Evolutionary conservation across 2,797 vertebrate genomes (phyloP).

Genomic region (Channa striata): DNA sequence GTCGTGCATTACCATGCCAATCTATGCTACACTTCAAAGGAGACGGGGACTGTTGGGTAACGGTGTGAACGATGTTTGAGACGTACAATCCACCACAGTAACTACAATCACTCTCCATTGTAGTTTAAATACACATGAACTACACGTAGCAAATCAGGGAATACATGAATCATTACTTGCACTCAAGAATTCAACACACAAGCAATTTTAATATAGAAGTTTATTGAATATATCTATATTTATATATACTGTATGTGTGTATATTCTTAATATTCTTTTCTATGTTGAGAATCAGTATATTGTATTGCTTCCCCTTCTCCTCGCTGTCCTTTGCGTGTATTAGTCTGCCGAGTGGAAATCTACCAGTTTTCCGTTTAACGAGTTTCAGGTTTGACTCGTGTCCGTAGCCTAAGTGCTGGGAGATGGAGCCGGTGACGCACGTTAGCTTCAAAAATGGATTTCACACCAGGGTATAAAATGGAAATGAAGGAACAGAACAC

Average conservation of each 20-base stretch:
- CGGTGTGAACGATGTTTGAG: background rate
- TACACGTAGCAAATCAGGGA: background rate
- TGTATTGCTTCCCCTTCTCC: conserved; percentile 81
- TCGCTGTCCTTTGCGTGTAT: conserved; percentile 52
- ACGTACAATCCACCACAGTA: background rate
- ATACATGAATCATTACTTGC: background rate
- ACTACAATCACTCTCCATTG: background rate
- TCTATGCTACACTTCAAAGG: background rate
- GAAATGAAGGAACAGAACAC: conserved; percentile 13
- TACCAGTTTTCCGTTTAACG: conserved; percentile 30
- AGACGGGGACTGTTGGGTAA: background rate
- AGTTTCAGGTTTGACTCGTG: conserved; percentile 35
- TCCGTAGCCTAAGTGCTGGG: conserved; percentile 57
- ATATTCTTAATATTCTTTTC: conserved; percentile 66
- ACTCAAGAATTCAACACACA: conserved; percentile 47
- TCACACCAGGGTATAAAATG: conserved; percentile 17
- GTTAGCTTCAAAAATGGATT: conserved; percentile 48
- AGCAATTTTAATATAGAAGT: conserved; percentile 74
- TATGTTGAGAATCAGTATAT: conserved; percentile 79
- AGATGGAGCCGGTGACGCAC: conserved; percentile 32
- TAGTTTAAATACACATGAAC: too few relatives aligned
- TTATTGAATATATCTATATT: conserved; percentile 81
- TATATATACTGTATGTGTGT: conserved; percentile 57
- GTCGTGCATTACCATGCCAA: background rate
- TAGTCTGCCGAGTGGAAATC: conserved; percentile 47